Percentiles rank a stretch among this genome's conserved stretches.
These are phyloP conservation scores for Folsomia manolachei DNA, from an alignment of 2,888 invertebrate genomes.

Conservation along the genomic window DNA sequence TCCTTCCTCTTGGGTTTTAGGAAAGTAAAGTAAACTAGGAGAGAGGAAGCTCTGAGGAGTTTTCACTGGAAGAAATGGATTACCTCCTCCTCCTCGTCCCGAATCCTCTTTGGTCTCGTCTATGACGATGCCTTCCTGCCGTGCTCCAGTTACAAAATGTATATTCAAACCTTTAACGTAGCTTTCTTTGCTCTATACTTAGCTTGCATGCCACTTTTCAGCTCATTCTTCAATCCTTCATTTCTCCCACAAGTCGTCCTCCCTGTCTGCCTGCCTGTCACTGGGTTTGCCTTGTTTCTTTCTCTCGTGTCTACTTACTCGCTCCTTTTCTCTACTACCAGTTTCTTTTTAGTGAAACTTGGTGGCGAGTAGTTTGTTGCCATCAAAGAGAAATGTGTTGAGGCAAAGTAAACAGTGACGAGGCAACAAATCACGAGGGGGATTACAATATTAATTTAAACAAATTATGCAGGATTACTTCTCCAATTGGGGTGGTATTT, in stretches of 20 bases:
- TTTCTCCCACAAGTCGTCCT: background rate
- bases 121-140: background rate
- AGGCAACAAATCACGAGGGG: background rate
- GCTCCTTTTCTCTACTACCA: background rate
- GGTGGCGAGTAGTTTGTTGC: background rate
- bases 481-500: background rate
- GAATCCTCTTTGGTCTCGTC: background rate
- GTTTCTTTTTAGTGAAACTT: background rate
- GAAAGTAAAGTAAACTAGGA: background rate
- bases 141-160: too few relatives aligned
- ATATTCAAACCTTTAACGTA: too few relatives aligned
- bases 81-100: too few relatives aligned
- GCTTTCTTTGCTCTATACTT: background rate
- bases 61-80: constrained; percentile 6
- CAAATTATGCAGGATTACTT: background rate
- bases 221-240: background rate
- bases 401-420: background rate
- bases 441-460: background rate
- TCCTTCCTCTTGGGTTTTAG: constrained; percentile 3
- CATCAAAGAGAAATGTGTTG: background rate
- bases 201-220: background rate
- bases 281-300: background rate
- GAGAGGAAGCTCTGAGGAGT: background rate
- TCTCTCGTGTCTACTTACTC: too few relatives aligned
- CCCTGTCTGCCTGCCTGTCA: background rate